Base-by-base conservation (phyloP, 2,797 vertebrate genomes). In the Aplochiton taeniatus region DNA sequence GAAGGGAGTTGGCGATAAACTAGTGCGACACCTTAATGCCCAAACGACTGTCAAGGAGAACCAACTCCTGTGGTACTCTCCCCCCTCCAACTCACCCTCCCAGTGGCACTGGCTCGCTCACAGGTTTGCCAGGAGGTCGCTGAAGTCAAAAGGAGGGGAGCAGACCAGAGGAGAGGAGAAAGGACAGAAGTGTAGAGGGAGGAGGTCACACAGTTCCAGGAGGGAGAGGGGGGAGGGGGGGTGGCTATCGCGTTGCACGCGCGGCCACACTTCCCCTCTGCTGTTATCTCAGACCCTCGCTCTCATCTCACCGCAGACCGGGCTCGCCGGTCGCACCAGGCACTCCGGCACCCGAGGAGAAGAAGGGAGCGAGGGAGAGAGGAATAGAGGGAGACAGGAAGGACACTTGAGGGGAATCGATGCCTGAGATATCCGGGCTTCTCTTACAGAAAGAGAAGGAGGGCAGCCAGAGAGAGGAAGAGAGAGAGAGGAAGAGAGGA, bases 401-500 rank as follows among this genome's bases (percentile, higher is more conserved):
- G 92, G 91, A 92, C 90, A 92, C 91, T 90, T 90, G 90, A 91
- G 88, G 91, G 87, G 88, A 91, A 91, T 91, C 89, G 79, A 92
- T 92, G 89, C 80, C 88, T 83, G 83, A 89, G 90, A 90, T 91
- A 91, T 91, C 89, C 85, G 85, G 90, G 87, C 86, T 90, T 89
- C 83, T 77, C 80, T 90, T 86, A 87, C 87, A 86, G 78, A 66
- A 81, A 75, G 73, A 80, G 73, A 73, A 53, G 62, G 56, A 51
- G 81, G 74, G 66, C 59, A 69, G 69, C 44, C 43, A 66, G 67
- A 73, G 50, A 70, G 68, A 73, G 74, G 48, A 45, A 16, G 44
- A 14, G 4, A 48, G 17, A n/a, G 16, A 57, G 58, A 18, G 54
- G 47, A 14, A 48, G 50, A 65, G 31, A n/a, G 65, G 72, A 61